Base-by-base conservation (phyloP, 2,888 invertebrate genomes). In the Melolontha melolontha region DNA sequence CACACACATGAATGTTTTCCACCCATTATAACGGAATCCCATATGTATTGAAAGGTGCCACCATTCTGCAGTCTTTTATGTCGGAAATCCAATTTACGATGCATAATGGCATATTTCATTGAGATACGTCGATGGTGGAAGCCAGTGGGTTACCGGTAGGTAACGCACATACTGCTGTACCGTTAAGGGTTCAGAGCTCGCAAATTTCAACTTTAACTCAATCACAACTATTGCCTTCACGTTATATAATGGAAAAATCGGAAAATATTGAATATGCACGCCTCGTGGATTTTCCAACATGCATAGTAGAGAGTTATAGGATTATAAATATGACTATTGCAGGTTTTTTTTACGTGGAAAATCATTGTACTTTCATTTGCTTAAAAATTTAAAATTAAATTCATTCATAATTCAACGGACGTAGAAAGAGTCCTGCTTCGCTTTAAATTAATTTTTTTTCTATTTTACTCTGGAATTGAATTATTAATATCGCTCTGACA, bases 11-110 rank as follows among this genome's bases (percentile, higher is more conserved):
- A 34, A 34, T 34, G 34, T 34, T 34, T 34, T 34, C 8, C 34
- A 34, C 8, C 34, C 34, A 34, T 34, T 34, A 34, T 34, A 34
- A 34, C 34, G 34, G 34, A 34, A 34, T 34, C 34, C 10, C 34
- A 10, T 10, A 34, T 34, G 29, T 34, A 51, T 51, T 34, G 51
- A 34, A 51, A 51, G 34, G 34, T 34, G 29, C 51, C 51, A 34
- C 51, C 51, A 51, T 51, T 51, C 51, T 16, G 51, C 51, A 51
- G 51, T 29, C 51, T 51, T 51, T 51, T 51, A 51, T 51, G 29
- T 51, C 34, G 29, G 51, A 51, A 51, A 51, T 51, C 51, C 51
- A 51, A 51, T 51, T 51, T 51, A 14, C 51, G 16, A 8, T 51
- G 51, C 51, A 51, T 51, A 51, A 51, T 51, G 51, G 51, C 12